A percentile compares a stretch with the other conserved stretches of the same genome.
phyloP scores from a whole-genome alignment of 2,888 invertebrate species.

The Tholera decimalis region DNA sequence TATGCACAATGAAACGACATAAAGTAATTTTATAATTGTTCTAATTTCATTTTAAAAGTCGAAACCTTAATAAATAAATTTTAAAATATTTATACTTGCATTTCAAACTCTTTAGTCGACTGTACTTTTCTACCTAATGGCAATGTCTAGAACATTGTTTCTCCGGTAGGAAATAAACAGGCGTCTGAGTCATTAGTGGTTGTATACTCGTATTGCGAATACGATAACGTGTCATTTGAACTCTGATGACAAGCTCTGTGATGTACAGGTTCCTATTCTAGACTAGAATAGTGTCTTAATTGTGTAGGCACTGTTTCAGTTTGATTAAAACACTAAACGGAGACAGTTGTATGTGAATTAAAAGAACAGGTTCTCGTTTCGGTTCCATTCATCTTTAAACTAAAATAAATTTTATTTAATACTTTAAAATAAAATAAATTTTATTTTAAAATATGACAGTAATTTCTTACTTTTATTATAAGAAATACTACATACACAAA shows the following conservation, averaged over 20 bases:
- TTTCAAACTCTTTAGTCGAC: neutral
- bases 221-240: slow-evolving; percentile 45
- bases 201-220: slow-evolving; percentile 42
- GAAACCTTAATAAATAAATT: neutral
- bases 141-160: slow-evolving; percentile 54
- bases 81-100: neutral
- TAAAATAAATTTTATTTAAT: neutral
- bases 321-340: slow-evolving; percentile 8
- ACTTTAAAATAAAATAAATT: neutral
- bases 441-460: no score
- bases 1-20: neutral
- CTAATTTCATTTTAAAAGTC: neutral
- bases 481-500: no score
- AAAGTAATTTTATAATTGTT: neutral
- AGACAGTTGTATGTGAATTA: neutral
- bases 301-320: slow-evolving; percentile 9
- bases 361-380: neutral
- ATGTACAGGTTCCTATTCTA: slow-evolving; percentile 26
- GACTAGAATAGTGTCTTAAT: slow-evolving; percentile 13
- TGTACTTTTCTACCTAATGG: slow-evolving; percentile 35
- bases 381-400: no score
- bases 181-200: slow-evolving; percentile 46
- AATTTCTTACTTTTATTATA: no score
- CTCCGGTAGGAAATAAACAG: slow-evolving; percentile 49
- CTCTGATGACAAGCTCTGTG: slow-evolving; percentile 36